Evolutionary conservation across 2,797 vertebrate genomes (phyloP), one percentile per base, ranked within the genome.

Genomic region (Eospalax fontanierii): DNA sequence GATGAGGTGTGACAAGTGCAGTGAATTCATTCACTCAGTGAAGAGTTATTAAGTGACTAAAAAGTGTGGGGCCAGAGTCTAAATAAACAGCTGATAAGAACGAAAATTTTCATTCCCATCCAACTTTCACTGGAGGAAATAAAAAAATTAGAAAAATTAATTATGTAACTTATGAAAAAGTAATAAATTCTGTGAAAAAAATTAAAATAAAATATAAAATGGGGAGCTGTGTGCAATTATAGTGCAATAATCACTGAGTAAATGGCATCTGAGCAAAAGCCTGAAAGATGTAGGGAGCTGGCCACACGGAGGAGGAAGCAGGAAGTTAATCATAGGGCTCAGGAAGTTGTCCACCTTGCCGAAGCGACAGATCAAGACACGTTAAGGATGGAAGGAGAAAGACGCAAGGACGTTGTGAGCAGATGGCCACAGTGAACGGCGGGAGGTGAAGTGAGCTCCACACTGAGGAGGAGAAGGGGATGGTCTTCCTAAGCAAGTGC

Each of bases 171-270:
- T 59, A 70, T 59, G 74, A 43, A 38, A 70, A 88, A 7, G 8
- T 57, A 61, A 5, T 71, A 33, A 71, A 11, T 86, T 89, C 46
- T 54, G 66, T 14, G 40, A 19, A 80, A 50, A 90, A 93, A 84
- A 78, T 63, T 33, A 66, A 90, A 92, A 66, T 71, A 38, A 90
- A 92, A 66, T 71, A 38, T 6, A 84, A 91, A 40, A 61, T 15
- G 2, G 21, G 1, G 6, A 10, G 28, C 87, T 15, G 4, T 7
- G 2, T 18, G 28, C 3, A 54, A 33, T 90, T 93, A 43, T 43
- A 88, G 38, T 26, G 14, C 3, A 82, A 35, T 33, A 8, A n/a
- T 7, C 35, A 30, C 59, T 73, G 40, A 80, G 54, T 35, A 59
- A 50, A 84, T 35, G 79, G 50, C 26, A 50, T 26, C 28, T 73